Evolutionary conservation across 2,113 vertebrate genomes (phyloP).

Genomic region (Phodopus roborovskii): DNA sequence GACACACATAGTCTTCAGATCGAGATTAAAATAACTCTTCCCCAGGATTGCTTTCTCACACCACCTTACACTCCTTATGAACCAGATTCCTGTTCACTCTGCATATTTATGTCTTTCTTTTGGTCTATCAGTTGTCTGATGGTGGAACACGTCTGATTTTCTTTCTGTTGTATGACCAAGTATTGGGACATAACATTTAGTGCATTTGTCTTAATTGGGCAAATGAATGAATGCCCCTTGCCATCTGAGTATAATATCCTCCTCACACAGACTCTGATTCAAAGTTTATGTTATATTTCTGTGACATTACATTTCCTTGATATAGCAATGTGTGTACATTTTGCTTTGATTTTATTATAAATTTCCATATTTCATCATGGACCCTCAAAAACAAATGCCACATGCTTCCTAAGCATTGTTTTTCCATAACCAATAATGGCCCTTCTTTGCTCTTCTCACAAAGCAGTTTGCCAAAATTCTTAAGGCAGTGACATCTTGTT

Average conservation of each 20-base stretch:
- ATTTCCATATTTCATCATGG: neutral
- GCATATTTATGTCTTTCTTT: neutral
- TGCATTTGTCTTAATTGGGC: neutral
- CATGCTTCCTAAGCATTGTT: neutral
- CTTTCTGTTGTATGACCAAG: neutral
- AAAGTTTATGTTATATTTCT: neutral
- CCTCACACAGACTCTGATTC: neutral
- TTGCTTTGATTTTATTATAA: neutral
- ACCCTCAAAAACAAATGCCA: neutral
- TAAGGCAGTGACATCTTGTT: neutral
- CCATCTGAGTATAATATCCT: neutral
- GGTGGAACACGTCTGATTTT: neutral
- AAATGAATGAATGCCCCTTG: neutral
- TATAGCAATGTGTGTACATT: neutral
- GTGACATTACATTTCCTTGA: neutral
- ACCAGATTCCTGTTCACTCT: neutral
- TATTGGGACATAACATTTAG: neutral
- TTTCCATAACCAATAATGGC: neutral
- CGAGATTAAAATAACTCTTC: neutral
- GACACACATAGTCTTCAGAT: neutral
- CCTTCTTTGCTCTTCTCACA: neutral
- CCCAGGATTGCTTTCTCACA: neutral
- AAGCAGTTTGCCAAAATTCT: neutral
- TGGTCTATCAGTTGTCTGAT: neutral
- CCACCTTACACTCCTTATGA: neutral